These are phyloP conservation scores for Ichneumon xanthorius DNA, from an alignment of 2,888 invertebrate genomes.

Conservation along the genomic window DNA sequence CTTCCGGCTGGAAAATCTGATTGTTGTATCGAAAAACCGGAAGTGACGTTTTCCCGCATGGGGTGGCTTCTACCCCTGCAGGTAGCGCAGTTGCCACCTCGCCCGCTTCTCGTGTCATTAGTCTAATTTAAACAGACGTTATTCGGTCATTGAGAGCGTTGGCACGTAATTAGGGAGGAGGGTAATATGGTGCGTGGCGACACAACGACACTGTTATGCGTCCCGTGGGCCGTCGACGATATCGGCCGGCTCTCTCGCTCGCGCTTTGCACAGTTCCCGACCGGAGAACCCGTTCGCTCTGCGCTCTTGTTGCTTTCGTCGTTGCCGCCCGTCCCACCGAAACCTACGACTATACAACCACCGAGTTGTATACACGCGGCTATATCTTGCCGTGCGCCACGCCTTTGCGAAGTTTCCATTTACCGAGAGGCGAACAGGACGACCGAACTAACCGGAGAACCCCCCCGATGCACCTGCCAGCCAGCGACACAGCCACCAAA, in stretches of 20 bases:
- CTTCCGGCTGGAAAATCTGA: no score
- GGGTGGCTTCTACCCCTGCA: no score
- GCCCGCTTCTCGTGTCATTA: slow-evolving; percentile 68
- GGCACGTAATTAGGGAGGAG: slow-evolving; percentile 81
- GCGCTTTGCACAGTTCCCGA: slow-evolving; percentile 34
- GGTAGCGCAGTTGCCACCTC: background rate
- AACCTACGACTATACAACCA: slow-evolving; percentile 19
- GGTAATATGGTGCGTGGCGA: slow-evolving; percentile 78
- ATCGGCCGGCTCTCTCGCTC: slow-evolving; percentile 41
- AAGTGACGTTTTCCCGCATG: no score
- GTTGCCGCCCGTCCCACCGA: slow-evolving; percentile 25
- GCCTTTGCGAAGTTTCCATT: slow-evolving; percentile 54
- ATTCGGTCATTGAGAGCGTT: slow-evolving; percentile 79
- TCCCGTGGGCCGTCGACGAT: slow-evolving; percentile 69
- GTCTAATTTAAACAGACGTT: slow-evolving; percentile 79
- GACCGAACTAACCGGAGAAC: slow-evolving; percentile 27
- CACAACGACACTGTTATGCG: slow-evolving; percentile 67
- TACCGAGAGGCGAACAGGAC: slow-evolving; percentile 25
- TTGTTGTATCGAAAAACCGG: no score
- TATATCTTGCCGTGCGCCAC: slow-evolving; percentile 8
- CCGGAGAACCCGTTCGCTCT: background rate
- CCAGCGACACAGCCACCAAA: slow-evolving; percentile 37
- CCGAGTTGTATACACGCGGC: background rate
- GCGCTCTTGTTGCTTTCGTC: slow-evolving; percentile 7
- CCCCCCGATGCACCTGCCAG: slow-evolving; percentile 51